Evolutionary conservation across 2,797 vertebrate genomes (phyloP).

Genomic region (Kryptopterus vitreolus): DNA sequence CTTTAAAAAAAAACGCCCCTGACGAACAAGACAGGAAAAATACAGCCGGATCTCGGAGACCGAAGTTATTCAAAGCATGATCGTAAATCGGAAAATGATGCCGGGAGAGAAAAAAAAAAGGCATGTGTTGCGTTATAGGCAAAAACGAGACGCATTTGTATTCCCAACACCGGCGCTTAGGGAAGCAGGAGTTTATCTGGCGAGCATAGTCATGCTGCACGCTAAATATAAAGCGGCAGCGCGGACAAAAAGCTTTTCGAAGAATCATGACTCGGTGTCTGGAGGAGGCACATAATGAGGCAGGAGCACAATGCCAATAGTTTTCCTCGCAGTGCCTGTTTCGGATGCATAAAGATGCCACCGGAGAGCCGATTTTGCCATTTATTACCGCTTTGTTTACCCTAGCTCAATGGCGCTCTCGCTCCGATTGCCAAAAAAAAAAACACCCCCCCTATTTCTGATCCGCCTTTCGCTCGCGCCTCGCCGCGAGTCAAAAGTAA

Average conservation of each 20-base stretch:
- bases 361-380: neutral
- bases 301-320: neutral
- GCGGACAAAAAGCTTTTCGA: slow-evolving; percentile 25
- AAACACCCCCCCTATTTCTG: neutral
- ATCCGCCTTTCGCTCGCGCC: slow-evolving; percentile 8
- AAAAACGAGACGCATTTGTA: neutral
- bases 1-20: no score
- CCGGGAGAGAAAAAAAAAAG: no score
- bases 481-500: slow-evolving; percentile 31
- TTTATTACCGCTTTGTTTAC: slow-evolving; percentile 17
- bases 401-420: neutral
- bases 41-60: no score
- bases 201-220: no score
- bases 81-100: neutral
- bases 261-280: slow-evolving; percentile 1
- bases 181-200: neutral
- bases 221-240: neutral
- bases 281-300: neutral
- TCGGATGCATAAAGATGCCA: neutral
- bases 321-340: neutral
- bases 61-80: neutral
- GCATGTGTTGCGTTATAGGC: neutral
- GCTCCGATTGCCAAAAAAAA: slow-evolving; percentile 6
- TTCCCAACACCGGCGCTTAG: neutral
- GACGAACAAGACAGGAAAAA: no score